Evolutionary conservation across 2,113 vertebrate species (phyloP), one percentile per base, ranked within the genome.

Genomic region (Myotis yumanensis): DNA sequence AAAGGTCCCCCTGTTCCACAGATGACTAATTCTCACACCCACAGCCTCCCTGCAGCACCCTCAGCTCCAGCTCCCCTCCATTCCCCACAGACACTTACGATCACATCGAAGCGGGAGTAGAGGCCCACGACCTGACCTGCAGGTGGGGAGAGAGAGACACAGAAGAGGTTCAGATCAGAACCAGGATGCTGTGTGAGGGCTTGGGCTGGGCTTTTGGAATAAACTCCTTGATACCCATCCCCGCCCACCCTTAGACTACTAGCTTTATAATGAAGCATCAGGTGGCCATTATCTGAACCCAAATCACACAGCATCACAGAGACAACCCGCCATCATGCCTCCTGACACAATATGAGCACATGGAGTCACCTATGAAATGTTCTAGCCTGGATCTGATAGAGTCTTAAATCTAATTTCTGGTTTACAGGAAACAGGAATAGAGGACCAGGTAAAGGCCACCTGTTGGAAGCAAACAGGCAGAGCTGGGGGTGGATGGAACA

Each of bases 21-120:
- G 64, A 93, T 2, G 25, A 18, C 25, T 0, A 2, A 7, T 22
- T 20, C 84, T 66, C 57, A 32, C 2, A 10, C 25, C 22, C 3
- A 4, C 40, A 71, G 35, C 43, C 54, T 89, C 94, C 93, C 66
- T 2, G 14, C 0, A 12, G 40, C 30, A 8, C 23, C 59, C 52
- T 22, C 17, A 11, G 22, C 9, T 25, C 25, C 17, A 17, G 25
- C 9, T 22, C 30, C 40, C 25, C 11, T 40, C 22, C 28, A 5
- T 46, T 35, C 25, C 16, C 46, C 15, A 43, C 0, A 25, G 1
- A 52, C 97, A 99, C 99, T 99, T 97, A 99, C 99, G 96, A 99
- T 99, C 68, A 99, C 99, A 7, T 99, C 99, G 6, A 99, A 99
- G 91, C 99, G 98, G 4, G 99, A 99, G 96, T 99, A 99, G 86